Evolutionary conservation across 92 coral and sea anemone species (phyloP).

Genomic region (Epizoanthus fatuus): DNA sequence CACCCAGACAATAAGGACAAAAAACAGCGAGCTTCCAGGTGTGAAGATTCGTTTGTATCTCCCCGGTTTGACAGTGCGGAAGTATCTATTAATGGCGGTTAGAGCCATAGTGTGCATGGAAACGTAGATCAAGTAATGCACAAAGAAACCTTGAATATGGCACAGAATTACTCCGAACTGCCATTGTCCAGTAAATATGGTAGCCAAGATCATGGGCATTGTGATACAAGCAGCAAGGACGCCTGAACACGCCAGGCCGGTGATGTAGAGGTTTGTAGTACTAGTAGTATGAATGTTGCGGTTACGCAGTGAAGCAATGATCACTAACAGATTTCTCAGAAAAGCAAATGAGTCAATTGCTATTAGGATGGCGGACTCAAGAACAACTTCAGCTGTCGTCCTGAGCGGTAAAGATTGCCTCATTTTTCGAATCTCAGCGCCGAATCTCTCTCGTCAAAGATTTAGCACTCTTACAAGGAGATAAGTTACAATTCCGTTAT

Average conservation of each 20-base stretch:
- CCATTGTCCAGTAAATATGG: constrained; percentile 47
- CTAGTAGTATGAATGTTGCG: too few relatives aligned
- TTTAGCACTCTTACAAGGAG: too few relatives aligned
- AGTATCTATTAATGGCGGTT: too few relatives aligned
- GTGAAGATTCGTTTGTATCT: constrained; percentile 44
- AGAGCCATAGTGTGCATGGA: too few relatives aligned
- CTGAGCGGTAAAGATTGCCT: constrained; percentile 9
- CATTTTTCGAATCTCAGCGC: neutral
- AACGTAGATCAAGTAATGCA: constrained; percentile 42
- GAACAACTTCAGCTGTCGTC: neutral
- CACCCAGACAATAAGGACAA: constrained; percentile 30
- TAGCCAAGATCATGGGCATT: constrained; percentile 48
- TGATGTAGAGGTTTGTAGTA: too few relatives aligned
- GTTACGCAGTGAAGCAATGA: too few relatives aligned
- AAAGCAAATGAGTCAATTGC: constrained; percentile 43
- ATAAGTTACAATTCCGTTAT: neutral
- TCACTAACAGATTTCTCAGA: constrained; percentile 37
- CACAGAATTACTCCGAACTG: constrained; percentile 24
- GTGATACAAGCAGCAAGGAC: constrained; percentile 48
- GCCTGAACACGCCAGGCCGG: constrained; percentile 45
- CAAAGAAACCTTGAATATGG: constrained; percentile 58
- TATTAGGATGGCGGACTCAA: neutral
- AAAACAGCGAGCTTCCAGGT: constrained; percentile 12
- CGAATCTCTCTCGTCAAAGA: too few relatives aligned
- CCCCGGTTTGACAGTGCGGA: constrained; percentile 28